Evolutionary conservation across 1,140 invertebrate genomes (phyloP), one percentile per base, ranked within the genome.

Genomic region (Drosophila sp.): DNA sequence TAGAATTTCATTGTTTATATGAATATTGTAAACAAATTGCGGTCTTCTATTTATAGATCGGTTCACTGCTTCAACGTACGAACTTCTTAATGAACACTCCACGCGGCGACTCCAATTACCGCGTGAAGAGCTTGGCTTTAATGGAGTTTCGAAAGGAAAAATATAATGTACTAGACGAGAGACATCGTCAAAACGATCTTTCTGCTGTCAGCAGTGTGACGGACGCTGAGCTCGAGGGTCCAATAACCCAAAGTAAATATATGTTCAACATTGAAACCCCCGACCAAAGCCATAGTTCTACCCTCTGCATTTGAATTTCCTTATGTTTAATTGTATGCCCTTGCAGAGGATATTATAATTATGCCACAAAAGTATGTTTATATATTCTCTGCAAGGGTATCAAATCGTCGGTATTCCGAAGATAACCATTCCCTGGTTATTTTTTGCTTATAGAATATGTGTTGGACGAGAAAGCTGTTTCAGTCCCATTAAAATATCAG

Each of bases 141-240:
- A 80, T 80, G 50, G 66, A 87, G 13, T 91, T 83, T 64, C 89
- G 79, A 3, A 87, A 75, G 29, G 80, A 80, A n/a, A 89, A 90
- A 64, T 67, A 76, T 13, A 78, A 83, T 13, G 62, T 72, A 9
- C 50, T 80, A 7, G 89, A 91, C 38, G 79, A 91, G 45, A 63
- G 38, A 32, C 74, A 74, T 1, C 72, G 71, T 9, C 48, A 62
- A 54, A 61, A 21, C 11, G 74, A 78, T 50, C 6, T n/a, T 29
- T 21, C 16, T 27, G 38, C n/a, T 5, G 25, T 41, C 43, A 38
- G 9, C 43, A 41, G 36, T 53, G 34, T 40, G 13, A 5, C 57
- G 1, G 80, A 67, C 21, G 16, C 34, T 36, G 2, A 51, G 8
- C 0, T 51, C 9, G 51, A 80, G 6, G 38, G 29, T n/a, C 34